Evolutionary conservation across 2,113 vertebrate genomes (phyloP).

Genomic region (Hydropotes inermis): DNA sequence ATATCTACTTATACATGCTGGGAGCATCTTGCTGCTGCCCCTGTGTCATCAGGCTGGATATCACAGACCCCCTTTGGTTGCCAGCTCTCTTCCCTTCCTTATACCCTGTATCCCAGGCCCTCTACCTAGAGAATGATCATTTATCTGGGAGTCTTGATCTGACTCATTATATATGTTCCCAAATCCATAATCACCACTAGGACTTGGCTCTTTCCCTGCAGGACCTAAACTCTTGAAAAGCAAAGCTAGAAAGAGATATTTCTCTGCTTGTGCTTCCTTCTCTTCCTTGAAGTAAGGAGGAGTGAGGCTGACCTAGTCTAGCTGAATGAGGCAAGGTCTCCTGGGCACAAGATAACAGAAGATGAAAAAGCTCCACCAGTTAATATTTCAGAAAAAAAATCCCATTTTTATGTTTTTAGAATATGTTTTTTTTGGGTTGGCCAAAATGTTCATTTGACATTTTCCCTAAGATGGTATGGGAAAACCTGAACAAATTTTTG

Average conservation of each 20-base stretch:
- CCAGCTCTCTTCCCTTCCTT: neutral
- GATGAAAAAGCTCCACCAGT: neutral
- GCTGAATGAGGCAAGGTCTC: neutral
- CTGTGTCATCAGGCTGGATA: neutral
- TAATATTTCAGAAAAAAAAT: neutral
- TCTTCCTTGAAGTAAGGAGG: neutral
- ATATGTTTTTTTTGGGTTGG: neutral
- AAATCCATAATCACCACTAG: neutral
- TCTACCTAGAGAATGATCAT: neutral
- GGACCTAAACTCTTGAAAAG: neutral
- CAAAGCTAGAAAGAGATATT: neutral
- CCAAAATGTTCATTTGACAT: neutral
- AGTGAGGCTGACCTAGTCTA: neutral
- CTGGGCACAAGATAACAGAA: neutral
- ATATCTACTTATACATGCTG: neutral
- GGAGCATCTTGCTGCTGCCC: neutral
- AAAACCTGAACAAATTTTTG: neutral
- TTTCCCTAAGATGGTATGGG: neutral
- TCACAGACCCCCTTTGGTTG: neutral
- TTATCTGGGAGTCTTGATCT: neutral
- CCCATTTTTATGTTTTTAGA: neutral
- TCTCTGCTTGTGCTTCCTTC: neutral
- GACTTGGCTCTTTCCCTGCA: neutral
- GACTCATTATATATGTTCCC: neutral
- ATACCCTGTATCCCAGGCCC: rapidly evolving